Conservation (phyloP, 2,113 vertebrate species). For the human region GRCh38 chr12:13958501-13959000, state of each 20-base stretch:
- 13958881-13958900: not conserved
- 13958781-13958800: not conserved
- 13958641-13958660: not conserved
- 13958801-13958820: not conserved
- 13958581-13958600: rapidly evolving
- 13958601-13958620: not conserved
- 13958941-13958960: not conserved
- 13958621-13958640: not conserved
- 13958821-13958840: not conserved
- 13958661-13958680: not conserved
- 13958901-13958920: not conserved
- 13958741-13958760: not conserved
- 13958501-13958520: not conserved
- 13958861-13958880: not conserved
- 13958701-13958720: not conserved
- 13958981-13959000: not conserved
- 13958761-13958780: not conserved
- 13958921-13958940: not conserved
- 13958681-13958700: not conserved
- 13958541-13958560: not conserved
- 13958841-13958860: not conserved
- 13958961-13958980: not conserved
- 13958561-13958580: not conserved
- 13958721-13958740: not conserved
- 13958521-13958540: not conserved